Base-by-base conservation (phyloP, 2,797 vertebrate species). In the Otolemur crassicaudatus region DNA sequence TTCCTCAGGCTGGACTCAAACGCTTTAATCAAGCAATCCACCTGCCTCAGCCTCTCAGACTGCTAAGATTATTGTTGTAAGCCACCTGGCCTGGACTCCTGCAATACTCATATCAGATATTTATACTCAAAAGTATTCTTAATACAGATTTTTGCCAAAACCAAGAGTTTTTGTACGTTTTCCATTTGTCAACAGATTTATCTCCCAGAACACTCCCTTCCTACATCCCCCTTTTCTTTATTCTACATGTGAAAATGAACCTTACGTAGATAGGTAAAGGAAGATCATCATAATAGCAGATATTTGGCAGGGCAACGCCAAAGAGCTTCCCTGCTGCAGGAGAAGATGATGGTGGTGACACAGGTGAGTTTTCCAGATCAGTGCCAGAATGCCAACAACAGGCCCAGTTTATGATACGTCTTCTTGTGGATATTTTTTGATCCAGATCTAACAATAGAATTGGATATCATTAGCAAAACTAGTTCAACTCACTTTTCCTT, bases 241-340 rank as follows among this genome's bases (percentile, higher is more conserved):
- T 16, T 80, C 91, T 91, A 77, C 7, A 97, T 84, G n/a, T 10
- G 86, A 34, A 58, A 95, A 81, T 9, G 89, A 81, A 43, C 97
- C 99, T 99, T 98, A 99, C 99, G 99, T 99, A 98, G 96, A 99
- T 98, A 22, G 99, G 99, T 97, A 99, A 99, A 94, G 99, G 99
- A 94, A 99, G 98, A 97, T 99, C 98, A 89, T 99, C 98, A 40
- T 99, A 99, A 34, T 99, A 98, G 98, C 99, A 99, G 96, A 99
- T 98, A 88, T 98, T 90, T 97, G 98, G 97, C 81, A 99, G 98
- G 70, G 99, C 99, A 94, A 99, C 98, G 75, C 99, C 99, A 90
- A 99, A 99, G 91, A 99, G 99, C 80, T 98, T 99, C 49, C 99
- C 99, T 90, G 98, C 98, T 94, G 97, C 63, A 25, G 98, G 97